Base-by-base conservation (phyloP, 2,888 invertebrate species). In the Ormyrus rosae region DNA sequence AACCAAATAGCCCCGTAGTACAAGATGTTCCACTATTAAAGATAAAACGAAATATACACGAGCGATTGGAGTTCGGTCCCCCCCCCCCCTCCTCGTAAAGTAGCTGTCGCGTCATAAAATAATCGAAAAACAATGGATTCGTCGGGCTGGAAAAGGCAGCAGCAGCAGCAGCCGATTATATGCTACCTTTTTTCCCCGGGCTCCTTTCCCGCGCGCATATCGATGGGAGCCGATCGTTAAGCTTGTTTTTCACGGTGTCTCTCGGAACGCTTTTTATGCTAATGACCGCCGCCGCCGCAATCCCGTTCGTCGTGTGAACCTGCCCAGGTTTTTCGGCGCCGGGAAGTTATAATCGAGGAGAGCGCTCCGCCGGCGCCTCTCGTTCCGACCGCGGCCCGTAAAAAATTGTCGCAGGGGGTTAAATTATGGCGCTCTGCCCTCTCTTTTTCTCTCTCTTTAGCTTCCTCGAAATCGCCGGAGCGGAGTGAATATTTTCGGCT, bases 81-180 rank as follows among this genome's bases (percentile, higher is more conserved):
- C 13, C 7, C 13, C 13, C 0, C 13, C 7, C 9, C 19, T 11
- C 65, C 8, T 60, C 53, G 46, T 73, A 65, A 78, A 78, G 19
- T 56, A 73, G 67, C 7, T 13, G 61, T 55, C 48, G 53, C 9
- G 10, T 60, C 50, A 63, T 72, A 61, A 50, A 46, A 78, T 73
- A 75, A 74, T 69, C 51, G 65, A 70, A 13, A 58, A 80, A 76
- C 67, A 71, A 70, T 70, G 65, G 61, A 80, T 75, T 71, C 61
- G 55, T 76, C 55, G 50, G 5, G 51, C 51, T 68, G 46, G 51
- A 63, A 72, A 72, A 75, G 56, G 61, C 48, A 34, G 19, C 1
- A 61, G 74, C 1, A 61, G 74, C 48, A 61, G 69, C n/a, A 9
- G 45, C 67, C 19, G 60, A 50, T 69, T 67, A 55, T 65, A 50